Conservation (phyloP, 1,140 invertebrate genomes). For the Leptinotarsa lineolata region DNA sequence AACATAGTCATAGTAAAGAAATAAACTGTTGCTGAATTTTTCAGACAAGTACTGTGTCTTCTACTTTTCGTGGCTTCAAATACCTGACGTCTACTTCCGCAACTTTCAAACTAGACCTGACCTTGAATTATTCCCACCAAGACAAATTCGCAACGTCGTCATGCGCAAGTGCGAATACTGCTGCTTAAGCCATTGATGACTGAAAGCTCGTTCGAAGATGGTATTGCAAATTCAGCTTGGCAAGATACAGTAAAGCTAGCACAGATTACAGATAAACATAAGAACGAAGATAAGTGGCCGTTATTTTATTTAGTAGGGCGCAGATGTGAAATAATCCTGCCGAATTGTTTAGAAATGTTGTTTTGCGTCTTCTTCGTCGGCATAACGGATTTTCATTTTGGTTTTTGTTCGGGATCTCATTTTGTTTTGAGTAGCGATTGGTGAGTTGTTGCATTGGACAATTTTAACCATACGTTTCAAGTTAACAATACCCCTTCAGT, state of each 20-base stretch:
- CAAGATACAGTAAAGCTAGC: background rate
- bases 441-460: too few relatives aligned
- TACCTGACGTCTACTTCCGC: background rate
- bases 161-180: background rate
- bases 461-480: too few relatives aligned
- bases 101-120: constrained; percentile 1
- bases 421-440: too few relatives aligned
- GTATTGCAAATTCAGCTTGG: background rate
- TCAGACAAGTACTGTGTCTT: too few relatives aligned
- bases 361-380: too few relatives aligned
- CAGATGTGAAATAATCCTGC: background rate
- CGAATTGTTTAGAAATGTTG: background rate
- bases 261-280: constrained; percentile 8
- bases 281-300: background rate
- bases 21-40: too few relatives aligned
- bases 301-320: background rate
- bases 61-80: too few relatives aligned
- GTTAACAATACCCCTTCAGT: too few relatives aligned
- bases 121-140: background rate
- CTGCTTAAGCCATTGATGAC: background rate
- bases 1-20: too few relatives aligned
- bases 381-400: too few relatives aligned
- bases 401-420: too few relatives aligned
- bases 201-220: background rate
- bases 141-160: background rate